Evolutionary conservation across 1,140 invertebrate genomes (phyloP).

Genomic region (Tyrophagus putrescentiae): DNA sequence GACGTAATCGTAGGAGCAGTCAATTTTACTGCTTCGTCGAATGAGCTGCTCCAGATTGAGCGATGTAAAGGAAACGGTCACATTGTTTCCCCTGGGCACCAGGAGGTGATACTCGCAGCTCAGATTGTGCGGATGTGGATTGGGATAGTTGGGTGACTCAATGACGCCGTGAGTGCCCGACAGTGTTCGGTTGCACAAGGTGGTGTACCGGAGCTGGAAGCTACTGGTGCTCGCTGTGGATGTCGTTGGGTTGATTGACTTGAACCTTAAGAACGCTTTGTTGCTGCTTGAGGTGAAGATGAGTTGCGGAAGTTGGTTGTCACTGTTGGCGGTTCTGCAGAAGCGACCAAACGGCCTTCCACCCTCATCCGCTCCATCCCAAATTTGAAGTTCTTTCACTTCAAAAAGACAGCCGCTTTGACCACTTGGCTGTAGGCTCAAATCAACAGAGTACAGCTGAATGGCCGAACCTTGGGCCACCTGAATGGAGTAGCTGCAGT

Average conservation of each 20-base stretch:
- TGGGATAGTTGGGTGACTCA: constrained; percentile 45
- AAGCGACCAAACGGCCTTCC: constrained; percentile 10
- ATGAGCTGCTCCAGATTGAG: constrained; percentile 34
- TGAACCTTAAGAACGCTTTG: constrained; percentile 47
- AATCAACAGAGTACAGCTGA: constrained; percentile 50
- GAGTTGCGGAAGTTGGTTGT: constrained; percentile 36
- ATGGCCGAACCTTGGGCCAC: constrained; percentile 53
- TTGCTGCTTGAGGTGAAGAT: constrained; percentile 43
- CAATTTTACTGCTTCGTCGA: too few relatives aligned
- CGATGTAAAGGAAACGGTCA: constrained; percentile 39
- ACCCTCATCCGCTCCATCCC: constrained; percentile 36
- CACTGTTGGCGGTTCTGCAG: constrained; percentile 32
- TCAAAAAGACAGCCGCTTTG: constrained; percentile 36
- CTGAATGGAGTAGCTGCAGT: constrained; percentile 63
- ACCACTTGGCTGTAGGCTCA: constrained; percentile 46
- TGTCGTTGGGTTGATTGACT: constrained; percentile 44
- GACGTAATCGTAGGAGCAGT: constrained; percentile 29
- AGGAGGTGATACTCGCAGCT: constrained; percentile 45
- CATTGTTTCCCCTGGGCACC: constrained; percentile 38
- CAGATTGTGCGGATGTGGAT: constrained; percentile 36
- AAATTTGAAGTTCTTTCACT: constrained; percentile 21
- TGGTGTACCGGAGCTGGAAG: constrained; percentile 50
- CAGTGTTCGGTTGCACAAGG: constrained; percentile 47
- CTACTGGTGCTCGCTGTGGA: constrained; percentile 48
- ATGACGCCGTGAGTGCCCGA: constrained; percentile 48